Base-by-base conservation (phyloP, 2,113 vertebrate genomes). In the Shinisaurus crocodilurus region DNA sequence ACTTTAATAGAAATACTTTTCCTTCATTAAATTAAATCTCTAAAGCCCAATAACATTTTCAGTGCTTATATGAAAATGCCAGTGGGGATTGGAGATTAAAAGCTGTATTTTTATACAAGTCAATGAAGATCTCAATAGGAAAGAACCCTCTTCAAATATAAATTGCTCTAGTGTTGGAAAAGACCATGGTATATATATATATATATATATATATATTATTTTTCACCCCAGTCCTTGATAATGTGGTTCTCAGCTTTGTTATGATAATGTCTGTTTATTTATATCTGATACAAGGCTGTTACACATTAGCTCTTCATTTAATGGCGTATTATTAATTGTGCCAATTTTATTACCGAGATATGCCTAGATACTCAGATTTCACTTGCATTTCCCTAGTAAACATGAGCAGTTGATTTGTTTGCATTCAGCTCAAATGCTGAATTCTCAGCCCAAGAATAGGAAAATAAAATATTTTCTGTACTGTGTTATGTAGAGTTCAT, bases 21-120 rank as follows among this genome's bases (percentile, higher is more conserved):
- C 97, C 96, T 97, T 97, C 97, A 97, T 97, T 97, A 97, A 97
- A 97, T 97, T 97, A 98, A 98, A 97, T 98, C 97, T 97, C 97
- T 96, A 98, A 98, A 98, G 97, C 97, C 97, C 97, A 97, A 95
- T 97, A 97, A 97, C 97, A 96, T 97, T 98, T 98, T 97, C 93
- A 54, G 96, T 96, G 96, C 96, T 98, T 97, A 97, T 97, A 96
- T 97, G 96, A 97, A 98, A 97, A 97, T 95, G 96, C 97, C 97
- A 97, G 96, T 97, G 95, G 97, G 97, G 96, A 97, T 97, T 97
- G 97, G 96, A 97, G 97, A 98, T 97, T 97, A 97, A 98, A 98
- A 97, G 96, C 90, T 37, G 97, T 97, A 96, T 97, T 98, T 98
- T 98, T 97, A 96, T 97, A 96, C 94, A 95, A 97, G 97, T 97